A percentile compares a stretch with the other conserved stretches of the same genome.
These are phyloP conservation scores for Halocaridina rubra DNA, from an alignment of 2,888 invertebrate genomes.

Conservation along the genomic window DNA sequence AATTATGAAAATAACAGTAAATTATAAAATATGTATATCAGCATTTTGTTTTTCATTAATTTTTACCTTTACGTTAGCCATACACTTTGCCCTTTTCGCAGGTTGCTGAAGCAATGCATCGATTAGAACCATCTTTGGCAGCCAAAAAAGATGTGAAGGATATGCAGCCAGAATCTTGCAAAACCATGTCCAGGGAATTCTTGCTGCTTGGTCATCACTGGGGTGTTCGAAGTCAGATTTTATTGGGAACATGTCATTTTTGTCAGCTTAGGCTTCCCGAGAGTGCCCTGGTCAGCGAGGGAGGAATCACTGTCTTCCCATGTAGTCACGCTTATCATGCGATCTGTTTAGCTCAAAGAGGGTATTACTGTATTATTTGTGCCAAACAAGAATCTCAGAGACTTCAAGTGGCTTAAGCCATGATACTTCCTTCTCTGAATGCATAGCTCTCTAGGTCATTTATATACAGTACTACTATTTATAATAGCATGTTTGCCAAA, in stretches of 20 bases:
- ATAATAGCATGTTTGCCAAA: too few relatives aligned
- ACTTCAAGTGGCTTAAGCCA: background rate
- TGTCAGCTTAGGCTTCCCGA: slow-evolving; percentile 75
- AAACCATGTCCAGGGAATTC: background rate
- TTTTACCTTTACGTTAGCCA: too few relatives aligned
- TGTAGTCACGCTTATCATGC: slow-evolving; percentile 77
- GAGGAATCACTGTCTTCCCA: slow-evolving; percentile 75
- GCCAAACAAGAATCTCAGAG: background rate
- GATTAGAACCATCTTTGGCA: slow-evolving; percentile 1
- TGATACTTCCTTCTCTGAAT: too few relatives aligned
- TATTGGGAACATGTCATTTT: slow-evolving; percentile 68
- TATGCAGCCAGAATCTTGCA: background rate
- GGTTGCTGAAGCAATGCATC: slow-evolving; percentile 9
- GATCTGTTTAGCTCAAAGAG: slow-evolving; percentile 70
- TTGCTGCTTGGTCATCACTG: slow-evolving; percentile 68
- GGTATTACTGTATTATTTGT: slow-evolving; percentile 34
- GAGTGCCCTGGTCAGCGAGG: slow-evolving; percentile 74
- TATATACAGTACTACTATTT: too few relatives aligned
- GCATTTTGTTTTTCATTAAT: too few relatives aligned
- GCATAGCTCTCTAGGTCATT: too few relatives aligned
- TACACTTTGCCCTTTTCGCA: background rate
- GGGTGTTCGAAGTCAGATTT: slow-evolving; percentile 71
- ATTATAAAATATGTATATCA: too few relatives aligned
- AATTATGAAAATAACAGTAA: too few relatives aligned
- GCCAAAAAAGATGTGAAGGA: background rate